Percentiles rank a stretch among this genome's conserved stretches.
These are phyloP conservation scores for Cabera pusaria DNA, from an alignment of 2,888 invertebrate species.

Conservation along the genomic window DNA sequence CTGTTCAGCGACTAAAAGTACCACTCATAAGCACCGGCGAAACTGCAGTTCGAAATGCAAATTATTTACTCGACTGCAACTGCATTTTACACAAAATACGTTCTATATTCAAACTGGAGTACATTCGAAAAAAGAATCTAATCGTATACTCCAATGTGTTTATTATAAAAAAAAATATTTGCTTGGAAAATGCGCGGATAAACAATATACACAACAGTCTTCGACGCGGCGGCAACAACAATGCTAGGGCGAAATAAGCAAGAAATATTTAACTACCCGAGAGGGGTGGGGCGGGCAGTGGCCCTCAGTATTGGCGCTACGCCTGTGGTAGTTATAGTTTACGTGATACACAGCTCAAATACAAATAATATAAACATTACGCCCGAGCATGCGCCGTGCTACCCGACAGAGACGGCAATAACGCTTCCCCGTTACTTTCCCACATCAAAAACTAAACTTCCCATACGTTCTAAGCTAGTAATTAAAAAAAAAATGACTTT, in stretches of 20 bases:
- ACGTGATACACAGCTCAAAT: conserved; percentile 85
- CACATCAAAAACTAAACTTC: conserved; percentile 32
- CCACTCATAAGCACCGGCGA: conserved; percentile 73
- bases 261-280: conserved; percentile 83
- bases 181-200: conserved; percentile 63
- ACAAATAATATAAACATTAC: conserved; percentile 85
- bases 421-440: conserved; percentile 14
- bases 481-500: conserved; percentile 39
- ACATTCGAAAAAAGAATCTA: conserved; percentile 20
- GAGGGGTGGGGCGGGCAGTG: conserved; percentile 76
- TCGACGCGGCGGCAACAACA: conserved; percentile 80
- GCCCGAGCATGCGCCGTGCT: conserved; percentile 75
- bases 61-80: conserved; percentile 75
- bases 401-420: conserved; percentile 65
- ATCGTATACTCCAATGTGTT: conserved; percentile 35
- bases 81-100: conserved; percentile 49
- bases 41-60: conserved; percentile 73
- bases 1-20: conserved; percentile 70
- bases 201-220: conserved; percentile 82
- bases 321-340: conserved; percentile 84
- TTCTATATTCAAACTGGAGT: conserved; percentile 17
- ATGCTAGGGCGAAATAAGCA: conserved; percentile 84
- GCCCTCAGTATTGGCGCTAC: conserved; percentile 82
- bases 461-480: conserved; percentile 30
- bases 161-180: conserved; percentile 62